Conservation (phyloP, 2,113 vertebrate genomes). For the Otocyon megalotis region DNA sequence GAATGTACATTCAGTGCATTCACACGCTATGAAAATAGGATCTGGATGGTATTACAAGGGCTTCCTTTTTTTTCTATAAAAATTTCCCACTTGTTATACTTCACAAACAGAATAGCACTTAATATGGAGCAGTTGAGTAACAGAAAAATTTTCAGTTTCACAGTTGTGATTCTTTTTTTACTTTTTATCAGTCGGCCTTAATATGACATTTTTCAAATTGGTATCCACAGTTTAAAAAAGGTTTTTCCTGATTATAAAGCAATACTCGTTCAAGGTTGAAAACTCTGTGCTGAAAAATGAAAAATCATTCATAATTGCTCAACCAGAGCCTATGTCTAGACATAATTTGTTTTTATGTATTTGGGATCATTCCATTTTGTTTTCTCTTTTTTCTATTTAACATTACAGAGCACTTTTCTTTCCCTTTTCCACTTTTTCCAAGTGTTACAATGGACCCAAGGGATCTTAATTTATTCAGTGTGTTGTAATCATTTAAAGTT, state of each 20-base stretch:
- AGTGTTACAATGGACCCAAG: neutral
- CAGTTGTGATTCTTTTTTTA: neutral
- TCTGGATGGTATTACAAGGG: neutral
- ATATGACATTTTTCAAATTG: slow-evolving; percentile 14
- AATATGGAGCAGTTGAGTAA: neutral
- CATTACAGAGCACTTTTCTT: neutral
- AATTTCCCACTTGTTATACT: neutral
- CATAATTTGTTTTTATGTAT: neutral
- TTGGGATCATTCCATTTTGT: neutral
- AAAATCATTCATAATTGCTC: neutral
- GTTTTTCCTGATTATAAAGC: neutral
- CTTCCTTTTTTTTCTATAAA: neutral
- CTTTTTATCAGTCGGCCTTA: neutral
- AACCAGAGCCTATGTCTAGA: neutral
- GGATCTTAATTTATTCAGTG: neutral
- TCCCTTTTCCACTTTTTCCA: neutral
- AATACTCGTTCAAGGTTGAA: neutral
- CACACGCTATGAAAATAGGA: neutral
- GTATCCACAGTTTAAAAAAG: neutral
- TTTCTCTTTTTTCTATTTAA: neutral
- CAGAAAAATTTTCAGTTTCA: neutral
- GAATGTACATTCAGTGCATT: neutral
- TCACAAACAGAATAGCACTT: neutral
- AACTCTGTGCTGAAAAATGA: neutral
- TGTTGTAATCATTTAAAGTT: neutral